Conservation (phyloP, 2,113 vertebrate genomes). For the Colaptes auratus region DNA sequence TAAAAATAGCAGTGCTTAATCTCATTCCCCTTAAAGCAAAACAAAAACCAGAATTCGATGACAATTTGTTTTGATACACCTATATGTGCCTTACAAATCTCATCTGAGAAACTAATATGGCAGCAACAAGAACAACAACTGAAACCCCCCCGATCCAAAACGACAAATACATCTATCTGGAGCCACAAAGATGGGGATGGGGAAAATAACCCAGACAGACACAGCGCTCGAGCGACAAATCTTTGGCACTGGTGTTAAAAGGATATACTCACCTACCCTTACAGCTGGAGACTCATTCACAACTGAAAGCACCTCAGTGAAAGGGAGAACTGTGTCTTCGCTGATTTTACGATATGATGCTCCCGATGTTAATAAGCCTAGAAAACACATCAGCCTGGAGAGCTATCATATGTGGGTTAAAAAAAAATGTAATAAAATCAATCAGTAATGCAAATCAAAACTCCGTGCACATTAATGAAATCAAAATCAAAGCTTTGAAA, state of each 20-base stretch:
- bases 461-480: not conserved
- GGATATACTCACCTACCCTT: not conserved
- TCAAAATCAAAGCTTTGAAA: not conserved
- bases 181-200: not conserved
- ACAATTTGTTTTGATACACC: not conserved
- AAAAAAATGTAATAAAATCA: not conserved
- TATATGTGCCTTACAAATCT: not conserved
- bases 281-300: not conserved
- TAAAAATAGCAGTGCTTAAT: not conserved
- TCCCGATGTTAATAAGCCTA: not conserved
- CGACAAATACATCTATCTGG: not conserved
- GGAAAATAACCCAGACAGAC: not conserved
- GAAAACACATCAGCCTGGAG: not conserved
- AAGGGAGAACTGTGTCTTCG: not conserved
- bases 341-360: not conserved
- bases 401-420: not conserved
- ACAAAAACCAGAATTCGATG: not conserved
- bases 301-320: not conserved
- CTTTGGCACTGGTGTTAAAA: not conserved
- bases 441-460: not conserved
- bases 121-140: not conserved
- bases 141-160: too few species aligned
- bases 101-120: not conserved
- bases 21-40: not conserved
- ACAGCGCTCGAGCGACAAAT: not conserved